Percentiles rank a stretch among this genome's conserved stretches.
Evolutionary conservation across 2,113 vertebrate species (phyloP).

Genomic region (Conger conger): DNA sequence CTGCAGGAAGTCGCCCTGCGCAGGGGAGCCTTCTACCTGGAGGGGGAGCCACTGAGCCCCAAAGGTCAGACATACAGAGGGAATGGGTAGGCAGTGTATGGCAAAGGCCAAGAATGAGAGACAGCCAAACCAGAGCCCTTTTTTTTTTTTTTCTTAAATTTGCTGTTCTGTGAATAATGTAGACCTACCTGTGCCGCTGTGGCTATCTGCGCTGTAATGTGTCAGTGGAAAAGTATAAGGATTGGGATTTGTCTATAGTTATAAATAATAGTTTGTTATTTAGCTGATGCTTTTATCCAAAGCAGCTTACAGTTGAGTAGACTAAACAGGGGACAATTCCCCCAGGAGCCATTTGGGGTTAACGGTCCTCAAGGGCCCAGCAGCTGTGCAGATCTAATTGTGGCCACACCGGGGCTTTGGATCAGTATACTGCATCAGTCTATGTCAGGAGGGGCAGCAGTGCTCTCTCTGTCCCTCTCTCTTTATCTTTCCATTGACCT

Average conservation of each 20-base stretch:
- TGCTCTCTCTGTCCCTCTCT: conserved; percentile 5
- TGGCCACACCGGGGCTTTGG: no score
- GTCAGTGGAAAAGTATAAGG: background rate
- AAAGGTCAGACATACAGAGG: conserved; percentile 74
- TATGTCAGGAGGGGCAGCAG: background rate
- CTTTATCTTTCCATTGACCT: conserved; percentile 1
- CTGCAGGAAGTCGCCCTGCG: conserved; percentile 92
- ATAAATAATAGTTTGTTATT: no score
- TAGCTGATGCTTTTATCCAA: no score
- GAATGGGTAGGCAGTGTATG: background rate
- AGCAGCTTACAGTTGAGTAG: no score
- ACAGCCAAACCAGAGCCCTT: background rate
- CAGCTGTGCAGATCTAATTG: no score
- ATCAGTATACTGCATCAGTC: background rate
- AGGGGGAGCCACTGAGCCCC: conserved; percentile 80
- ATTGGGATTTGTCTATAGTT: no score
- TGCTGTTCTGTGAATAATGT: background rate
- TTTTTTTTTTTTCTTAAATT: background rate
- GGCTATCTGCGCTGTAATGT: background rate
- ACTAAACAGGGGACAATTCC: no score
- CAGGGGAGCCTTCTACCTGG: conserved; percentile 81
- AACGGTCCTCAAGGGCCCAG: no score
- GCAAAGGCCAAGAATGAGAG: background rate
- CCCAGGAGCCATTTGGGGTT: no score
- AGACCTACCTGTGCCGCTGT: background rate